Conservation (phyloP, 2,888 invertebrate species). For the Rotaria socialis region DNA sequence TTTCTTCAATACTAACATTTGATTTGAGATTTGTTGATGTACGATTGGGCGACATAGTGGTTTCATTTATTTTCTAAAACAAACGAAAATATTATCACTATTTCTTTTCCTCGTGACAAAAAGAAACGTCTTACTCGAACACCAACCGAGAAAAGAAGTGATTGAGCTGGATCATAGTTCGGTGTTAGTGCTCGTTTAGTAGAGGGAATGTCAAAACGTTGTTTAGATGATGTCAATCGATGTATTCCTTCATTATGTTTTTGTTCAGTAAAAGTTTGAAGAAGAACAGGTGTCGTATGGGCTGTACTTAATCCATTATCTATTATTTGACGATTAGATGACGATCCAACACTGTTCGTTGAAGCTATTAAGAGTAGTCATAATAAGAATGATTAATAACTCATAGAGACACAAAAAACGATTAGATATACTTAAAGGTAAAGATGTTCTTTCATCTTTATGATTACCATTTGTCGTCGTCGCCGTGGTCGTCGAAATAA, state of each 20-base stretch:
- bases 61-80: background rate
- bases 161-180: background rate
- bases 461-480: background rate
- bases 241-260: background rate
- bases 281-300: background rate
- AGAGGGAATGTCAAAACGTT: background rate
- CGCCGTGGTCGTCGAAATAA: background rate
- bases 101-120: too few relatives aligned
- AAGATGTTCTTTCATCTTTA: background rate
- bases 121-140: background rate
- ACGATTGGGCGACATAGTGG: background rate
- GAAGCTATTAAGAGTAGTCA: background rate
- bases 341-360: background rate
- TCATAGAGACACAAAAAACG: background rate
- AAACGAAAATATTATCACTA: too few relatives aligned
- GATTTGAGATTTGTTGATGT: constrained; percentile 3
- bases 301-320: background rate
- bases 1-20: background rate
- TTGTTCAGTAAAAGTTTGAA: background rate
- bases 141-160: background rate
- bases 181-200: background rate
- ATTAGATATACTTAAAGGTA: background rate
- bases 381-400: background rate
- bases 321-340: background rate
- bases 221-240: background rate